phyloP scores from a whole-genome alignment of 1,140 invertebrate genomes.

The Ceratina japonica region DNA sequence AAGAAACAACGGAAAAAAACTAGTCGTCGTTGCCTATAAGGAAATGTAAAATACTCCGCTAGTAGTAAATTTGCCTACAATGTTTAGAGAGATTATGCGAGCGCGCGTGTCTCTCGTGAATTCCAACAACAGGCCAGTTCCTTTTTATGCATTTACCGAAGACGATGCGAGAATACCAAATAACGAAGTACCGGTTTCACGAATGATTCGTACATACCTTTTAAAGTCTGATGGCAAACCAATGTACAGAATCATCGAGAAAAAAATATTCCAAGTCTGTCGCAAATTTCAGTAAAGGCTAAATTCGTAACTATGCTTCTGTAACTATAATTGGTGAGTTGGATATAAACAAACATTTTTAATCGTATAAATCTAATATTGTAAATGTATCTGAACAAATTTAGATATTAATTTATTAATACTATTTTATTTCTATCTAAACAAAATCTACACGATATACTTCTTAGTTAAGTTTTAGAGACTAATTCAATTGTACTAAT shows the following conservation, averaged over 20 bases:
- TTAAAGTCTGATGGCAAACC: background rate
- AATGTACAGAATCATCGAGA: background rate
- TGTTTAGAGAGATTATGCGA: background rate
- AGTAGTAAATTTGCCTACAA: background rate
- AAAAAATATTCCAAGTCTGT: background rate
- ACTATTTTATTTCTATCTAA: too few relatives aligned
- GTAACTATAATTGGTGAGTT: too few relatives aligned
- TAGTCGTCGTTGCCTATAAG: background rate
- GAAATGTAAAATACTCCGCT: background rate
- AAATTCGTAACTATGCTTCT: too few relatives aligned
- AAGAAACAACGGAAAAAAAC: background rate
- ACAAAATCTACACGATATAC: too few relatives aligned
- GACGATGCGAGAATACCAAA: constrained; percentile 23
- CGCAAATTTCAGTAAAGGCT: too few relatives aligned
- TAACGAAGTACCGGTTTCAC: constrained; percentile 11
- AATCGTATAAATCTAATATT: too few relatives aligned
- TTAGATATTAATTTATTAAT: too few relatives aligned
- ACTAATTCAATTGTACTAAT: too few relatives aligned
- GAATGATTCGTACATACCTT: background rate
- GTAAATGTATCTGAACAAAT: too few relatives aligned
- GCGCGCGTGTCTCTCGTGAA: too few relatives aligned
- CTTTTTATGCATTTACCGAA: background rate
- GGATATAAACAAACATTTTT: too few relatives aligned
- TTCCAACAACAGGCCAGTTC: background rate
- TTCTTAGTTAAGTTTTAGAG: too few relatives aligned